phyloP scores from a whole-genome alignment of 1,140 invertebrate species.

The Zaprionus inermis region DNA sequence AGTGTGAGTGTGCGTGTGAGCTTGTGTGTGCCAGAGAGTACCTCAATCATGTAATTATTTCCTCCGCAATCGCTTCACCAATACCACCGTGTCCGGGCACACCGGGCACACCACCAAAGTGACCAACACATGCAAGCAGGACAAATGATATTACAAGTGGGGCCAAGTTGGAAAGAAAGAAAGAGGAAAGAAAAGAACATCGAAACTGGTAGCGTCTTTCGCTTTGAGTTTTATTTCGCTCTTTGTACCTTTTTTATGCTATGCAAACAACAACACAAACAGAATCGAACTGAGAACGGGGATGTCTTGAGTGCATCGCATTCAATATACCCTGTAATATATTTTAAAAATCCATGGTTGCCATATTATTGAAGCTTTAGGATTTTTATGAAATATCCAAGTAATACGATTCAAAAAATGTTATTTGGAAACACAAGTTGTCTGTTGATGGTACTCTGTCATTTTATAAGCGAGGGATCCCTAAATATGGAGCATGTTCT shows the following conservation, averaged over 20 bases:
- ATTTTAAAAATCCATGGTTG: neutral
- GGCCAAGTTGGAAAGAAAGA: slow-evolving; percentile 33
- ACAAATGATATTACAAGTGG: slow-evolving; percentile 59
- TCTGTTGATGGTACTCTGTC: too few species aligned
- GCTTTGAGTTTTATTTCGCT: slow-evolving; percentile 42
- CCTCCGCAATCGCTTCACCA: slow-evolving; percentile 70
- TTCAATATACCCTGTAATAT: neutral
- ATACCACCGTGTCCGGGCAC: slow-evolving; percentile 45
- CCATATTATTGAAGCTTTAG: neutral
- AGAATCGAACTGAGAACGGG: slow-evolving; percentile 27
- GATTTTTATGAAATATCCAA: too few species aligned
- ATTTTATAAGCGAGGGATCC: too few species aligned
- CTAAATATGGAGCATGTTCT: too few species aligned
- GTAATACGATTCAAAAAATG: too few species aligned
- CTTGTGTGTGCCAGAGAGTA: slow-evolving; percentile 48
- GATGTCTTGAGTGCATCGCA: neutral
- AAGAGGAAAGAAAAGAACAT: slow-evolving; percentile 20
- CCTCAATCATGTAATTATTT: slow-evolving; percentile 84
- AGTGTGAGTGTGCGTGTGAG: slow-evolving; percentile 56
- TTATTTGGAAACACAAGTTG: too few species aligned
- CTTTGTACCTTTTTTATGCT: slow-evolving; percentile 43
- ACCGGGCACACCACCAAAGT: slow-evolving; percentile 19
- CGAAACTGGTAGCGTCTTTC: slow-evolving; percentile 54
- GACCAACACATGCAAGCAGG: slow-evolving; percentile 46
- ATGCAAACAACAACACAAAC: slow-evolving; percentile 43